Evolutionary conservation across 92 coral and sea anemone species (phyloP).

Genomic region (Siderastrea siderea): DNA sequence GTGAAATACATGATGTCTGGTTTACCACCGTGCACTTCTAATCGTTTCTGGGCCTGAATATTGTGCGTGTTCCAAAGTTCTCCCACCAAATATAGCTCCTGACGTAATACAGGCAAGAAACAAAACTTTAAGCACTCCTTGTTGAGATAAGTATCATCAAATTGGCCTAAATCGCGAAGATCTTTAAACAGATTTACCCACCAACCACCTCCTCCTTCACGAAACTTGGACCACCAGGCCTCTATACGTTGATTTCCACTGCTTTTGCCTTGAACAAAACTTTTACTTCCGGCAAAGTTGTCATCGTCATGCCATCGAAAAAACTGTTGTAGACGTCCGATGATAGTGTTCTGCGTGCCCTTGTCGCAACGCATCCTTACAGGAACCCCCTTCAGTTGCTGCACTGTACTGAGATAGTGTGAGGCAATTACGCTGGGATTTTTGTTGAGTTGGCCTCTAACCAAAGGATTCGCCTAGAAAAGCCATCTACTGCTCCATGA

Average conservation of each 20-base stretch:
- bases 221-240: constrained; percentile 19
- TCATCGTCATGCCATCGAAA: constrained; percentile 56
- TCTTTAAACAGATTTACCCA: constrained; percentile 71
- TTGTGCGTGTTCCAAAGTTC: constrained; percentile 70
- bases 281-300: constrained; percentile 40
- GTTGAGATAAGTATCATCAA: constrained; percentile 26
- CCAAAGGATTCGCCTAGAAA: constrained; percentile 62
- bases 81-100: constrained; percentile 53
- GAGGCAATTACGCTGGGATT: constrained; percentile 35
- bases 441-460: constrained; percentile 49
- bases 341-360: constrained; percentile 56
- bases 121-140: constrained; percentile 57
- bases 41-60: constrained; percentile 43
- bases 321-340: constrained; percentile 48
- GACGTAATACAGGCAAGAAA: constrained; percentile 57
- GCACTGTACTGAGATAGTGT: constrained; percentile 13
- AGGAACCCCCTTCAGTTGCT: constrained; percentile 51
- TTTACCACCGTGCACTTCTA: constrained; percentile 55
- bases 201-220: constrained; percentile 67
- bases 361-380: constrained; percentile 43
- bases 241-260: constrained; percentile 58
- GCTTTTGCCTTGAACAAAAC: constrained; percentile 63
- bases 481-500: constrained; percentile 62
- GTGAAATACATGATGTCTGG: constrained; percentile 62
- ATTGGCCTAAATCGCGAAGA: constrained; percentile 47